These are phyloP conservation scores for Chloroclysta siterata DNA, from an alignment of 2,888 invertebrate genomes.

Conservation along the genomic window DNA sequence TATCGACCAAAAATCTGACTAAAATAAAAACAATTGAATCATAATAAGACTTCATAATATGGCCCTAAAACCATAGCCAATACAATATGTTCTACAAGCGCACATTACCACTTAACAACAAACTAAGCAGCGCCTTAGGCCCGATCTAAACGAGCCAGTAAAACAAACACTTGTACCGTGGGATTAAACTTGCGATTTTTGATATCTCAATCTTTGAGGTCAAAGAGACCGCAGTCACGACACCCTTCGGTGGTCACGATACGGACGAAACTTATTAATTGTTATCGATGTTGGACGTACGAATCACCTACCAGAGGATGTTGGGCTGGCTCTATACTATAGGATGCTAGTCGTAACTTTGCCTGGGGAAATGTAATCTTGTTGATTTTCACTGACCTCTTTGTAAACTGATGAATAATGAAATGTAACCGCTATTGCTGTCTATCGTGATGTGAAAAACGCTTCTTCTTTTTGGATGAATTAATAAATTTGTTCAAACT, in stretches of 20 bases:
- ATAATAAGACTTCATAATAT: too few relatives aligned
- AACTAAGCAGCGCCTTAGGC: conserved; percentile 57
- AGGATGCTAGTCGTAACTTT: conserved; percentile 38
- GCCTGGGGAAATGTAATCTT: background rate
- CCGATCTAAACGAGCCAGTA: conserved; percentile 64
- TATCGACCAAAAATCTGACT: too few relatives aligned
- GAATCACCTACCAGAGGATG: conserved; percentile 73
- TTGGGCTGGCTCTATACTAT: conserved; percentile 47
- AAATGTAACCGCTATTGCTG: too few relatives aligned
- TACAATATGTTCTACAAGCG: background rate
- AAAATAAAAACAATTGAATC: too few relatives aligned
- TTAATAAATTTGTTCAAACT: too few relatives aligned
- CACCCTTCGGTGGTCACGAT: conserved; percentile 83
- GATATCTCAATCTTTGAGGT: conserved; percentile 83
- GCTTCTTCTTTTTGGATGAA: too few relatives aligned
- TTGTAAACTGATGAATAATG: background rate
- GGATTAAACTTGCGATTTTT: conserved; percentile 78
- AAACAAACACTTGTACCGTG: conserved; percentile 69
- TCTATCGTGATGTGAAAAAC: too few relatives aligned
- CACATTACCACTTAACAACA: conserved; percentile 26
- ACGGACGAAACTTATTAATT: conserved; percentile 57
- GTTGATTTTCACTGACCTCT: background rate
- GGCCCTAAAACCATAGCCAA: too few relatives aligned
- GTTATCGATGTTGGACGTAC: conserved; percentile 56
- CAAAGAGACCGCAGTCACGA: conserved; percentile 83